These are phyloP conservation scores for Arothron firmamentum DNA, from an alignment of 2,113 vertebrate genomes.

Conservation along the genomic window DNA sequence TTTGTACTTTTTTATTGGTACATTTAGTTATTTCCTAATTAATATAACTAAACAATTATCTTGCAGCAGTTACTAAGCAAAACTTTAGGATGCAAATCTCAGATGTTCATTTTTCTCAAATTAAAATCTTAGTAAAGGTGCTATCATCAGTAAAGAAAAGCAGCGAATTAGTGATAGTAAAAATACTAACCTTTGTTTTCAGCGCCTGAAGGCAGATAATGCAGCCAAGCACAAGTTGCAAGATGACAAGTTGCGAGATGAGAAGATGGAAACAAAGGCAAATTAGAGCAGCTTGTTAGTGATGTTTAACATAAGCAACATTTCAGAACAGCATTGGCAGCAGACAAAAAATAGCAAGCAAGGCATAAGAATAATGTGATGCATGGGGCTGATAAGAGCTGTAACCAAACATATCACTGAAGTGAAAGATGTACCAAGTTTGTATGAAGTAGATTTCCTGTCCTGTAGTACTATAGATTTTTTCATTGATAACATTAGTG, in stretches of 20 bases:
- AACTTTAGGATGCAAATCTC: no score
- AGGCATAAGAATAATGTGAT: slow-evolving; percentile 10
- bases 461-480: no score
- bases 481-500: no score
- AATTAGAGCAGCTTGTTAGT: slow-evolving; percentile 39
- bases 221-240: slow-evolving; percentile 40
- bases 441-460: no score
- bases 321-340: slow-evolving; percentile 19
- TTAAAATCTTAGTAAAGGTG: no score
- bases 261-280: slow-evolving; percentile 17
- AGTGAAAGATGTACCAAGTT: background rate
- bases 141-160: background rate
- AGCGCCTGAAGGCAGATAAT: slow-evolving; percentile 52
- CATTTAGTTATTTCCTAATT: no score
- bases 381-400: background rate
- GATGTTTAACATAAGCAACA: slow-evolving; percentile 31
- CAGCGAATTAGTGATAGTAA: background rate
- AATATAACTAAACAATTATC: no score
- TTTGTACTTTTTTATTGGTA: no score
- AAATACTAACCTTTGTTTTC: slow-evolving; percentile 71
- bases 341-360: slow-evolving; percentile 25
- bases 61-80: no score
- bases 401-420: background rate
- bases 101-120: no score
- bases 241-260: slow-evolving; percentile 4